A percentile compares a stretch with the other conserved stretches of the same genome.
These are phyloP conservation scores for Stichodactyla helianthus DNA, from an alignment of 64 coral and sea anemone genomes.

Conservation along the genomic window DNA sequence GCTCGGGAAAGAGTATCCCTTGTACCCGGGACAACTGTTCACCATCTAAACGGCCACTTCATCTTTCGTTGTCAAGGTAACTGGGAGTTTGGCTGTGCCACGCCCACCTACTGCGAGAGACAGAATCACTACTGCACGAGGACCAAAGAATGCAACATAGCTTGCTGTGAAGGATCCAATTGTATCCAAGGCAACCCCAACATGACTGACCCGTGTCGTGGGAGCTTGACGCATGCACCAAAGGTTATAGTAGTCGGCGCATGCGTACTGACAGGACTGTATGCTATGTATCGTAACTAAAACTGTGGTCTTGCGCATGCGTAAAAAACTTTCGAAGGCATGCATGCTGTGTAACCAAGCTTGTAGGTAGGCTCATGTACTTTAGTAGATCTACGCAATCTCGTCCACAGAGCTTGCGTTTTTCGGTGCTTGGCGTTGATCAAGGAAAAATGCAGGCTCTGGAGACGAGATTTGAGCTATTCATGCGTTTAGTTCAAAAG, in stretches of 20 bases:
- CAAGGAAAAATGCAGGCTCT: no score
- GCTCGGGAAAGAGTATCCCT: no score
- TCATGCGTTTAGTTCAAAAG: no score
- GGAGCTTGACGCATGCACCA: neutral
- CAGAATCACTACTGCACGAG: neutral
- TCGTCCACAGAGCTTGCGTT: no score
- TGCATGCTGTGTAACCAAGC: no score
- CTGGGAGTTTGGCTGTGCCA: slow-evolving; percentile 8
- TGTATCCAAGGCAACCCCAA: neutral
- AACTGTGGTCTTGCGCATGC: neutral
- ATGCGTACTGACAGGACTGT: neutral
- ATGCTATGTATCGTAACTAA: neutral
- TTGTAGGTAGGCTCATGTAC: no score
- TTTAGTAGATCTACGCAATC: no score
- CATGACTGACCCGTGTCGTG: neutral
- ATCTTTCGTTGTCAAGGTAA: neutral
- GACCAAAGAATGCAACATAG: neutral
- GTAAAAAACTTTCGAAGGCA: no score
- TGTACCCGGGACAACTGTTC: no score
- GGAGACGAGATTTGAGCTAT: no score
- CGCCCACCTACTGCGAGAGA: neutral
- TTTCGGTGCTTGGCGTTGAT: no score
- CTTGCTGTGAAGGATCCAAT: neutral
- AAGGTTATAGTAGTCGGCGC: neutral
- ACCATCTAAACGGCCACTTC: no score